These are phyloP conservation scores for Pavo muticus DNA, from an alignment of 2,113 vertebrate genomes.

Conservation along the genomic window DNA sequence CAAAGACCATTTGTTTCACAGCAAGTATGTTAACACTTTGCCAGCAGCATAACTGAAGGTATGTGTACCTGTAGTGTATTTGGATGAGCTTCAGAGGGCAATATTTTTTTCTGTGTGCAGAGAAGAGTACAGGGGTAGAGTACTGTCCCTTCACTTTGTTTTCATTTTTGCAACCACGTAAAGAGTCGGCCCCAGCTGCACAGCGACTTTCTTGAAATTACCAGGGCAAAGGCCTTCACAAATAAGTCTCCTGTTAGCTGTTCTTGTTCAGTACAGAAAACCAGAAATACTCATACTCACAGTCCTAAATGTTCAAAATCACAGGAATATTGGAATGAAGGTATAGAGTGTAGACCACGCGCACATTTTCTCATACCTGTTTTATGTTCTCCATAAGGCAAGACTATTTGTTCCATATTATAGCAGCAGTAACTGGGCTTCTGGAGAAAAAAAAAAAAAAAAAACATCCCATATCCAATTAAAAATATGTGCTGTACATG, in stretches of 20 bases:
- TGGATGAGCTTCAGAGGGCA: not conserved
- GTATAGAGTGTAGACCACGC: not conserved
- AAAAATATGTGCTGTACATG: slow-evolving; percentile 17
- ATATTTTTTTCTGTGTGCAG: not conserved
- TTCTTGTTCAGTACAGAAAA: slow-evolving; percentile 48
- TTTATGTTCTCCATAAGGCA: slow-evolving; percentile 25
- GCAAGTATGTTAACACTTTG: rapidly evolving
- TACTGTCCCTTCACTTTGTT: not conserved
- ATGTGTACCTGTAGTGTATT: not conserved
- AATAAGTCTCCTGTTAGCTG: slow-evolving; percentile 24
- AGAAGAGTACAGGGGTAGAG: not conserved
- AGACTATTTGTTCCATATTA: slow-evolving; percentile 33
- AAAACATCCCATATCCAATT: slow-evolving; percentile 9
- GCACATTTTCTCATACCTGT: not conserved
- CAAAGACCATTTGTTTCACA: not conserved
- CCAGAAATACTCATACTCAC: slow-evolving; percentile 12
- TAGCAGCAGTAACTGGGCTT: slow-evolving; percentile 1
- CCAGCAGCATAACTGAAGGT: not conserved
- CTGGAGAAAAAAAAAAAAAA: not conserved
- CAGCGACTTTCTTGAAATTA: slow-evolving; percentile 39
- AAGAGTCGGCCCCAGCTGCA: not conserved
- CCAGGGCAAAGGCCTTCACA: slow-evolving; percentile 45
- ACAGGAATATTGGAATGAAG: slow-evolving; percentile 42
- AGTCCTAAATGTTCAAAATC: not conserved
- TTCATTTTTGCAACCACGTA: not conserved